These are phyloP conservation scores for Drosophila arizonae DNA, from an alignment of 1,140 invertebrate species.

Conservation along the genomic window DNA sequence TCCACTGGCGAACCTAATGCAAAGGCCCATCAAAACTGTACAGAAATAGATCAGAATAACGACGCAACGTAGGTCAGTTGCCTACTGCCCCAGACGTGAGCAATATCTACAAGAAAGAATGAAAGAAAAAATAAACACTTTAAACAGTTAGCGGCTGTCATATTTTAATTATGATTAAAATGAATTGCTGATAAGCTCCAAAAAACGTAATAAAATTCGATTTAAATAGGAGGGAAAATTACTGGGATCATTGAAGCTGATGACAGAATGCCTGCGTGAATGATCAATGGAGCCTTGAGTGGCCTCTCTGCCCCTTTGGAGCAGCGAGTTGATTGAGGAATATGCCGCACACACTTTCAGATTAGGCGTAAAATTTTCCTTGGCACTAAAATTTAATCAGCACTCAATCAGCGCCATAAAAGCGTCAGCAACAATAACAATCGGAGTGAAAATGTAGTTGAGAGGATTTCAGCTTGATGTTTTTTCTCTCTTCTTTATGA, in stretches of 20 bases:
- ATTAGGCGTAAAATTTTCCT: slow-evolving; percentile 46
- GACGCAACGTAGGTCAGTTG: slow-evolving; percentile 16
- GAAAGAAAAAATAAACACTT: slow-evolving; percentile 4
- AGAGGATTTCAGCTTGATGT: slow-evolving; percentile 20
- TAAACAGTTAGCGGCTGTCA: neutral
- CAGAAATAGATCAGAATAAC: neutral
- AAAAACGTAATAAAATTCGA: slow-evolving; percentile 1
- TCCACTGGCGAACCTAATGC: slow-evolving; percentile 8
- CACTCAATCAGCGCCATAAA: slow-evolving; percentile 51
- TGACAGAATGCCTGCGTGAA: neutral
- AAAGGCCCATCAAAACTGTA: slow-evolving; percentile 9
- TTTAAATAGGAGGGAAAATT: slow-evolving; percentile 31
- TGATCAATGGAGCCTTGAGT: neutral
- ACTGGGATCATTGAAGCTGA: slow-evolving; percentile 13
- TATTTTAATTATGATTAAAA: neutral
- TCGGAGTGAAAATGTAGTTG: slow-evolving; percentile 19
- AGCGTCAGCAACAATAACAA: slow-evolving; percentile 3
- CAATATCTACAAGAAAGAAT: slow-evolving; percentile 1
- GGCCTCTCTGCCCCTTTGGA: neutral
- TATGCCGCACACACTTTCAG: slow-evolving; percentile 25
- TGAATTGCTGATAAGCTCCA: slow-evolving; percentile 17
- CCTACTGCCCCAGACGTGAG: slow-evolving; percentile 17
- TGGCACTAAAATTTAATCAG: slow-evolving; percentile 56
- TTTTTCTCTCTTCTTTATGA: slow-evolving; percentile 23
- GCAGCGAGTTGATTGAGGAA: slow-evolving; percentile 8